Evolutionary conservation across 1,140 invertebrate genomes (phyloP).

Genomic region (Campoletis sonorensis): DNA sequence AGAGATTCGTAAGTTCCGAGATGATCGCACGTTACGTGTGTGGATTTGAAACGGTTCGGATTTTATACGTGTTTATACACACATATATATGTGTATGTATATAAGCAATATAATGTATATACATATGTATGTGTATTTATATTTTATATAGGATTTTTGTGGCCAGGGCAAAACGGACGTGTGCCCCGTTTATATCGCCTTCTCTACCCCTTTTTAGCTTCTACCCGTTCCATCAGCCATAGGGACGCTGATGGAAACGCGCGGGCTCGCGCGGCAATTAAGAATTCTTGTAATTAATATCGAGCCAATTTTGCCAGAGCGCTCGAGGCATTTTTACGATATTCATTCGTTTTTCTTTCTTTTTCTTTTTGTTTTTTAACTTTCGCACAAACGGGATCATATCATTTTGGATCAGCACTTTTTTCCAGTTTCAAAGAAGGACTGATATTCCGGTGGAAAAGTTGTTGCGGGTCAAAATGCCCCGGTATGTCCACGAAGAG

Average conservation of each 20-base stretch:
- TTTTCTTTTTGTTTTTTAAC: background rate
- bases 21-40: constrained; percentile 29
- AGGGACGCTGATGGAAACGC: constrained; percentile 25
- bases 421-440: no score
- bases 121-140: background rate
- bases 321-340: background rate
- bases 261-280: constrained; percentile 57
- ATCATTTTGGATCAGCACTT: no score
- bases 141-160: no score
- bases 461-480: no score
- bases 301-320: constrained; percentile 44
- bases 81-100: background rate
- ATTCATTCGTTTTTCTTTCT: background rate
- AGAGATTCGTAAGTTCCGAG: constrained; percentile 20
- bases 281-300: constrained; percentile 62
- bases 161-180: constrained; percentile 13
- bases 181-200: constrained; percentile 33
- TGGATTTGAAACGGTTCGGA: background rate
- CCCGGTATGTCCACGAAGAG: no score
- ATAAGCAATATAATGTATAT: background rate
- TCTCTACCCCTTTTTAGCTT: constrained; percentile 3
- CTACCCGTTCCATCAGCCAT: constrained; percentile 15
- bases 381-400: background rate
- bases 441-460: no score
- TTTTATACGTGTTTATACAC: background rate